Base-by-base conservation (phyloP, 2,113 vertebrate genomes). In the Phyllostomus hastatus region DNA sequence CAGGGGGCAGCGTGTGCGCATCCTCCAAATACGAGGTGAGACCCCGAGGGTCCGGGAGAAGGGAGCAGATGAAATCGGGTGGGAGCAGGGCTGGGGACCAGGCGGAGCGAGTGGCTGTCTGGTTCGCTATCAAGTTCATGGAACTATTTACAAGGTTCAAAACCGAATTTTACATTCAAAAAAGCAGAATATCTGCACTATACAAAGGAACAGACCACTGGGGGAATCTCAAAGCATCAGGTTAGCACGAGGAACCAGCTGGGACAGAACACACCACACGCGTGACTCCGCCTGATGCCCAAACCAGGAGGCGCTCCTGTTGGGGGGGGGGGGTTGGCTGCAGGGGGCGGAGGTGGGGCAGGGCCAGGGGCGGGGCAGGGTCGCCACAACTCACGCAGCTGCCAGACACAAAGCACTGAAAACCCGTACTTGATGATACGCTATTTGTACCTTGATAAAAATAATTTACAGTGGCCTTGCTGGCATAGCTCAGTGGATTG, bases 231-330 rank as follows among this genome's bases (percentile, higher is more conserved):
- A 46, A 64, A 24, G 41, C 28, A 0, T 33, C 38, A 12, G 0
- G 35, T 28, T 17, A 41, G 81, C 59, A 22, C 19, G 9, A 28
- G 41, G 31, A n/a, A 22, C 28, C 3, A 14, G 17, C 12, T 4
- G 14, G 0, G 10, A 16, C 43, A 20, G 38, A 31, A 8, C 0
- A 17, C 10, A 31, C 3, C 9, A 15, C 24, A 2, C 1, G 24
- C 4, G 3, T 59, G 52, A 59, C 35, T 80, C 52, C 12, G 61
- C 61, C 61, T 31, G 28, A 64, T 1, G 61, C 61, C 61, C 59
- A 61, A 24, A 12, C 26, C 61, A 64, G 59, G 24, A 28, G 24
- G 59, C 4, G 10, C 59, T 66, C 61, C 31, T 16, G 64, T 33
- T 3, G 33, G 20, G 43, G 43, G 8, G 50, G 38, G 61, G 26